Evolutionary conservation across 2,113 vertebrate genomes (phyloP).

Genomic region (Channa maculata): DNA sequence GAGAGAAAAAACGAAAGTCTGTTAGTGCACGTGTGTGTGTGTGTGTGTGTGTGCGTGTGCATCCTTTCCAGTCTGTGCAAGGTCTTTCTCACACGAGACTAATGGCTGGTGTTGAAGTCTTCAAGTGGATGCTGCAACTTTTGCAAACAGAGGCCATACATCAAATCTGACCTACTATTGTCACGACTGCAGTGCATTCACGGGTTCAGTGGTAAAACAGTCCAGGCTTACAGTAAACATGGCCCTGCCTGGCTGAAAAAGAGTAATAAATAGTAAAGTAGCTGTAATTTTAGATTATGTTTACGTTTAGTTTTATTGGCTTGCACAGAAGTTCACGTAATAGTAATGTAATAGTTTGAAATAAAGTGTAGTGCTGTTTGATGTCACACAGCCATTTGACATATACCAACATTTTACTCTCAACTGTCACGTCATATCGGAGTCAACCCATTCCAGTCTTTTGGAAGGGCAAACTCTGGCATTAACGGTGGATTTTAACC

Average conservation of each 20-base stretch:
- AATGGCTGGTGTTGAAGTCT: constrained; percentile 75
- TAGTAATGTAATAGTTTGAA: too few species aligned
- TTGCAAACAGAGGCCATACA: constrained; percentile 68
- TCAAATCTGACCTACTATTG: constrained; percentile 66
- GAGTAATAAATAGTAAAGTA: neutral
- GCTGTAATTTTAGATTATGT: neutral
- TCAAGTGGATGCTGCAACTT: constrained; percentile 74
- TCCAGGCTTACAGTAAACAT: constrained; percentile 10
- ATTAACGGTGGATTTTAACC: too few species aligned
- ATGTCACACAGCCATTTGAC: too few species aligned
- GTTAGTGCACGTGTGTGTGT: neutral
- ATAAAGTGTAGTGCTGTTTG: too few species aligned
- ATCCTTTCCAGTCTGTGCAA: constrained; percentile 57
- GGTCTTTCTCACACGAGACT: constrained; percentile 76
- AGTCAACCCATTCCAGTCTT: too few species aligned
- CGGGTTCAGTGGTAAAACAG: constrained; percentile 19
- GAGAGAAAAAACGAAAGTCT: constrained; percentile 42
- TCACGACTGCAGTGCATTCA: constrained; percentile 39
- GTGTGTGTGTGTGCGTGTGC: constrained; percentile 13
- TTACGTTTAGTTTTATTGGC: too few species aligned
- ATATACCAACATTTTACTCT: too few species aligned
- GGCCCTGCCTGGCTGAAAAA: neutral
- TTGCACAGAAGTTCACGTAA: too few species aligned
- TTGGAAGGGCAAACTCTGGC: too few species aligned
- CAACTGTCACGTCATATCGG: too few species aligned